phyloP scores from a whole-genome alignment of 2,797 vertebrate species.

The Falco cherrug region DNA sequence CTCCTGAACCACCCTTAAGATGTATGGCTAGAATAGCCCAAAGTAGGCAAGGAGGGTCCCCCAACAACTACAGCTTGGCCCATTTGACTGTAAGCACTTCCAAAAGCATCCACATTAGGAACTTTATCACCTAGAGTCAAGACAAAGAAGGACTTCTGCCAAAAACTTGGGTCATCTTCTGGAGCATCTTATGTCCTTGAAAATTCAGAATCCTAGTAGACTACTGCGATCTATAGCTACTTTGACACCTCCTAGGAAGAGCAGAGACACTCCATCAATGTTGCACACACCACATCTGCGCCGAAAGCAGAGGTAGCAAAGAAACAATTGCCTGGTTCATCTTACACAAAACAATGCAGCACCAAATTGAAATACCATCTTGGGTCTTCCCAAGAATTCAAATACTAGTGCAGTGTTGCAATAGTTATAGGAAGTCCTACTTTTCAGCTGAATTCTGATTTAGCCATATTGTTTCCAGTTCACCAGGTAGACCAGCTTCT shows the following conservation, averaged over 20 bases:
- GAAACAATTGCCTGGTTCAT: background rate
- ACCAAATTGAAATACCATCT: background rate
- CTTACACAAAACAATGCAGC: background rate
- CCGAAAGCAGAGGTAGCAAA: background rate
- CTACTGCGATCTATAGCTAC: background rate
- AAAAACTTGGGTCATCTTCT: background rate
- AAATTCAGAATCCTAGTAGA: background rate
- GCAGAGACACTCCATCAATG: background rate
- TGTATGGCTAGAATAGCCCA: background rate
- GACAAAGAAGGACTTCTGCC: background rate
- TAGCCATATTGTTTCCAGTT: background rate
- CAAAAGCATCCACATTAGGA: background rate
- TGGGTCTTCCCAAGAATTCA: background rate
- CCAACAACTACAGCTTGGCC: rapidly evolving
- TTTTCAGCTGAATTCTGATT: background rate
- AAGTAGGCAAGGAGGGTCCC: rapidly evolving
- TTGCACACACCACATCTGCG: background rate
- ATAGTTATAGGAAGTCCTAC: background rate
- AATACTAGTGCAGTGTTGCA: background rate
- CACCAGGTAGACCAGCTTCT: background rate
- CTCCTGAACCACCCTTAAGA: background rate
- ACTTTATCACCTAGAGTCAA: background rate
- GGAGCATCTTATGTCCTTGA: background rate
- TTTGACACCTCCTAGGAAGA: background rate
- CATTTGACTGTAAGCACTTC: background rate